A percentile compares a stretch with the other conserved stretches of the same genome.
These are phyloP conservation scores for Ectobius pallidus DNA, from an alignment of 2,888 invertebrate genomes.

Conservation along the genomic window DNA sequence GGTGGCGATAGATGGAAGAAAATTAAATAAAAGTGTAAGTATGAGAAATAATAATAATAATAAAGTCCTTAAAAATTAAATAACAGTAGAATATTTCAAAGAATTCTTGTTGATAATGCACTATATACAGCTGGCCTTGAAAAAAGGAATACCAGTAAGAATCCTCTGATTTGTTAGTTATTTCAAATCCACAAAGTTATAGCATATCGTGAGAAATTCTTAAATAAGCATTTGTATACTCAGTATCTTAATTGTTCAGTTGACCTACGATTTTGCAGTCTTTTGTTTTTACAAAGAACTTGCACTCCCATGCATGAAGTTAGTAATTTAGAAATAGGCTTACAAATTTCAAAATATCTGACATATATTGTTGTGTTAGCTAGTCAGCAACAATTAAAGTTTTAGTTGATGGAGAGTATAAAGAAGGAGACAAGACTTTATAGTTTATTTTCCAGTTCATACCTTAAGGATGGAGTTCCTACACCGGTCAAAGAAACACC, in stretches of 20 bases:
- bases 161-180: conserved; percentile 7
- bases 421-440: no score
- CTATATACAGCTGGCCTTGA: neutral
- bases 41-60: neutral
- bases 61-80: conserved; percentile 14
- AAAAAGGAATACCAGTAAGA: neutral
- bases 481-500: conserved; percentile 16
- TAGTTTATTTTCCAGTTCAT: no score
- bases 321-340: no score
- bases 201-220: conserved; percentile 2
- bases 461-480: neutral
- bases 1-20: neutral
- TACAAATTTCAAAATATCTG: no score
- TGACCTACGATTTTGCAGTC: neutral
- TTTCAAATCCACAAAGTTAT: conserved; percentile 16
- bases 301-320: neutral
- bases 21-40: conserved; percentile 3
- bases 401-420: no score
- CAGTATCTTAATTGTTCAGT: neutral
- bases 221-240: conserved; percentile 6
- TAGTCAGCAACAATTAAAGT: no score
- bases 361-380: no score
- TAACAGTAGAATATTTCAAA: conserved; percentile 2
- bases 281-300: conserved; percentile 12
- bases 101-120: conserved; percentile 3